phyloP scores from a whole-genome alignment of 2,888 invertebrate genomes.

The Callosobruchus maculatus region DNA sequence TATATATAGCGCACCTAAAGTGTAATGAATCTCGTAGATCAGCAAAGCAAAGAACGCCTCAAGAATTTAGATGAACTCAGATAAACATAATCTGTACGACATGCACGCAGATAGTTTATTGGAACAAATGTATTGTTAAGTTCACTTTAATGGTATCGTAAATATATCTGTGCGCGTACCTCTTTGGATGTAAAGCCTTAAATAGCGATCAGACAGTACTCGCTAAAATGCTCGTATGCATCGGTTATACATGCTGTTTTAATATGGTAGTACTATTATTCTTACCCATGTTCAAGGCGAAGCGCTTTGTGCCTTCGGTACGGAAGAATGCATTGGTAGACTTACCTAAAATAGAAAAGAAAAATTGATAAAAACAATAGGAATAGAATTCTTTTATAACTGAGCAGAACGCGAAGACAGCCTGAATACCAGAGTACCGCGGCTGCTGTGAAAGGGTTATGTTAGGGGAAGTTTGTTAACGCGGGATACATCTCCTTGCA shows the following conservation, averaged over 20 bases:
- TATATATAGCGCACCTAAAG: not conserved
- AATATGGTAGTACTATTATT: not conserved
- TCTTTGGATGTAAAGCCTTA: not conserved
- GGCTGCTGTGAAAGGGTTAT: no score
- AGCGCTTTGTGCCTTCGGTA: not conserved
- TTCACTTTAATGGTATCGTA: not conserved
- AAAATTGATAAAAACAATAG: no score
- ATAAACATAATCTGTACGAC: not conserved
- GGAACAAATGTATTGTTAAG: not conserved
- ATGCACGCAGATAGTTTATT: not conserved
- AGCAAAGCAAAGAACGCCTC: not conserved
- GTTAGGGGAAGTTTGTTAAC: no score
- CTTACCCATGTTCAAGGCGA: not conserved
- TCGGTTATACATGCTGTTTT: not conserved
- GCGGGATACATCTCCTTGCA: no score
- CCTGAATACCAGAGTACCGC: no score
- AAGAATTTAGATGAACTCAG: not conserved
- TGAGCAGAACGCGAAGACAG: no score
- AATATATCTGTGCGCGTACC: not conserved
- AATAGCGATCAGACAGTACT: not conserved
- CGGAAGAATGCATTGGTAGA: not conserved
- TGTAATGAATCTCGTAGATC: not conserved
- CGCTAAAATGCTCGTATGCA: not conserved
- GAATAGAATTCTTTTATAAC: no score
- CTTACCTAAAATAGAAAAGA: not conserved